These are phyloP conservation scores for Thecophora atra DNA, from an alignment of 2,888 invertebrate species.

Conservation along the genomic window DNA sequence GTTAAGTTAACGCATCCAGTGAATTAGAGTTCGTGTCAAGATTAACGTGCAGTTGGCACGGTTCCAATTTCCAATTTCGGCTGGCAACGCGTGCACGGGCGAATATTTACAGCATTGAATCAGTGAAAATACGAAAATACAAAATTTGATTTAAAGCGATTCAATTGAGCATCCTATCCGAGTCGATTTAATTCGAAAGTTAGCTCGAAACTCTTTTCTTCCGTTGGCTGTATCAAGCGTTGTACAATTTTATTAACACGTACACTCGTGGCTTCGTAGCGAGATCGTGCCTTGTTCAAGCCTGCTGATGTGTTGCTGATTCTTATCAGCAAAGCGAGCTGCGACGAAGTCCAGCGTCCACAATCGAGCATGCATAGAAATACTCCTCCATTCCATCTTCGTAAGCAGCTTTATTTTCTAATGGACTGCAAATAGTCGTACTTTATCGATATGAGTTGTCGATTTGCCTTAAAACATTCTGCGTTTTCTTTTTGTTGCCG, in stretches of 20 bases:
- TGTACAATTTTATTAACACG: too few relatives aligned
- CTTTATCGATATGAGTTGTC: constrained; percentile 25
- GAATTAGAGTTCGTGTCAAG: constrained; percentile 28
- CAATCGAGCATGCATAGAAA: not conserved
- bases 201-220: not conserved
- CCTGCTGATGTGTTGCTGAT: not conserved
- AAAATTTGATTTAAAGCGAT: constrained; percentile 2
- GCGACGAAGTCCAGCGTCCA: too few relatives aligned
- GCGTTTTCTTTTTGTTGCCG: not conserved
- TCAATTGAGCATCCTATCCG: too few relatives aligned
- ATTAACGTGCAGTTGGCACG: constrained; percentile 17
- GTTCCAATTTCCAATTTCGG: constrained; percentile 31
- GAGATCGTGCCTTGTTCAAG: not conserved
- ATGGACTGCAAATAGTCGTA: constrained; percentile 11
- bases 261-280: not conserved
- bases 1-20: constrained; percentile 30
- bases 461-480: too few relatives aligned
- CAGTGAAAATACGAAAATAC: too few relatives aligned
- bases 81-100: not conserved
- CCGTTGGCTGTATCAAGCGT: constrained; percentile 8
- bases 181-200: constrained; percentile 2
- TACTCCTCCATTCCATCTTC: constrained; percentile 2
- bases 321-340: constrained; percentile 22
- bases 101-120: not conserved
- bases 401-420: constrained; percentile 10